A percentile compares a stretch with the other conserved stretches of the same genome.
phyloP scores from a whole-genome alignment of 1,140 invertebrate species.

The Cyrtorhinus lividipennis region DNA sequence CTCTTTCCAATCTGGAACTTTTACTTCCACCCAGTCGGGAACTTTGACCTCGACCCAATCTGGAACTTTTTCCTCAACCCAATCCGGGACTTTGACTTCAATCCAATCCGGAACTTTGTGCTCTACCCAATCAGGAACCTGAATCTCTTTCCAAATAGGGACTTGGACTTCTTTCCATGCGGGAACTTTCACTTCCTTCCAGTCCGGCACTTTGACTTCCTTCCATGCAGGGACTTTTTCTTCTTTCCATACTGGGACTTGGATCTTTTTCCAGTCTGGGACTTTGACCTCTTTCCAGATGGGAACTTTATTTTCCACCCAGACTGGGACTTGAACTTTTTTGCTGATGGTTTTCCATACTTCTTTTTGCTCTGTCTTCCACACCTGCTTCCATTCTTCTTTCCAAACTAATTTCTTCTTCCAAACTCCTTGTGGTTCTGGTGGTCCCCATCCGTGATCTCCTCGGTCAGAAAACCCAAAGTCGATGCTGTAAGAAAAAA shows the following conservation, averaged over 20 bases:
- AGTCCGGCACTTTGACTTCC: slow-evolving; percentile 45
- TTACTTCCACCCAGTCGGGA: slow-evolving; percentile 27
- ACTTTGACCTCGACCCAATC: slow-evolving; percentile 27
- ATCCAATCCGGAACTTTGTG: slow-evolving; percentile 42
- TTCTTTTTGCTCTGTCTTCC: slow-evolving; percentile 33
- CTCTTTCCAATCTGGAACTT: slow-evolving; percentile 38
- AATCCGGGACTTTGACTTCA: slow-evolving; percentile 28
- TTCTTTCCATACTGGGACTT: slow-evolving; percentile 46
- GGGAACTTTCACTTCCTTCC: slow-evolving; percentile 42
- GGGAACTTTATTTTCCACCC: slow-evolving; percentile 32
- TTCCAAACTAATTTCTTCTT: slow-evolving; percentile 33
- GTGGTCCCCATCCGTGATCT: slow-evolving; percentile 33
- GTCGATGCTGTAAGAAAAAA: slow-evolving; percentile 12
- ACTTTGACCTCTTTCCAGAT: slow-evolving; percentile 26
- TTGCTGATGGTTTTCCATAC: slow-evolving; percentile 43
- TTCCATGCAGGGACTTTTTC: slow-evolving; percentile 46
- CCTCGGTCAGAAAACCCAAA: slow-evolving; percentile 29
- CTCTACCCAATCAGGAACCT: slow-evolving; percentile 49
- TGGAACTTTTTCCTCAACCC: slow-evolving; percentile 33
- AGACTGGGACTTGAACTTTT: slow-evolving; percentile 45
- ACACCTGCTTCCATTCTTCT: slow-evolving; percentile 34
- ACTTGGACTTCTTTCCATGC: slow-evolving; percentile 39
- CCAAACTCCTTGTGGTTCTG: slow-evolving; percentile 37
- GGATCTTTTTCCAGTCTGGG: slow-evolving; percentile 34
- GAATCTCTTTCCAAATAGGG: slow-evolving; percentile 37